Evolutionary conservation across 2,797 vertebrate genomes (phyloP), one percentile per base, ranked within the genome.

Genomic region (Mareca strepera): DNA sequence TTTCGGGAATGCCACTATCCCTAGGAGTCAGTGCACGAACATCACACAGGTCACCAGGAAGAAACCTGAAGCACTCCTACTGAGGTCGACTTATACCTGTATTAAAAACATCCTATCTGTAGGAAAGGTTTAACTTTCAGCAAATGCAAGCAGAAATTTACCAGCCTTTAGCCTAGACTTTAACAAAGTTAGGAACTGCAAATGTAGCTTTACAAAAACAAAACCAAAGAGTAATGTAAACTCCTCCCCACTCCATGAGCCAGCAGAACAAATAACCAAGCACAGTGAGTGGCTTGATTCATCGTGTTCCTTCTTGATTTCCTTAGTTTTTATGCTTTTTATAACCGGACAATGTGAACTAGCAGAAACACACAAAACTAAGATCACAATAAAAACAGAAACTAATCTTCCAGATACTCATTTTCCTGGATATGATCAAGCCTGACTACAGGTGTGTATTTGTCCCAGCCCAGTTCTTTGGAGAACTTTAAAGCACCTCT

Each of bases 391-490:
- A 68, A 66, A 67, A 17, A 2, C 33, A 90, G 56, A 26, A 44
- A 26, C 39, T 35, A 12, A 33, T 68, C 23, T 69, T 11, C 11
- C 63, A 69, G 55, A n/a, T 22, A 7, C 7, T 4, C 14, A 20
- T 23, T 5, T 11, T 79, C 29, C 25, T n/a, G 35, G 29, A 48
- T 39, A 1, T 28, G 26, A 5, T 22, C 35, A 28, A 53, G 41
- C 2, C 67, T 64, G 48, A 7, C 21, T 6, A 50, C 0, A 10
- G 37, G 31, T 4, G 1, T 2, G 29, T 14, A 16, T 3, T 43
- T 1, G 13, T 76, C 64, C 33, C 70, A 5, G 37, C 43, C 5
- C 7, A 15, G 22, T 6, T 37, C 43, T 2, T 17, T 2, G 53
- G 68, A 31, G n/a, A 60, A 55, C 60, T 15, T 52, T 29, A 37